phyloP scores from a whole-genome alignment of 2,113 vertebrate species.

The Sisor rabdophorus region DNA sequence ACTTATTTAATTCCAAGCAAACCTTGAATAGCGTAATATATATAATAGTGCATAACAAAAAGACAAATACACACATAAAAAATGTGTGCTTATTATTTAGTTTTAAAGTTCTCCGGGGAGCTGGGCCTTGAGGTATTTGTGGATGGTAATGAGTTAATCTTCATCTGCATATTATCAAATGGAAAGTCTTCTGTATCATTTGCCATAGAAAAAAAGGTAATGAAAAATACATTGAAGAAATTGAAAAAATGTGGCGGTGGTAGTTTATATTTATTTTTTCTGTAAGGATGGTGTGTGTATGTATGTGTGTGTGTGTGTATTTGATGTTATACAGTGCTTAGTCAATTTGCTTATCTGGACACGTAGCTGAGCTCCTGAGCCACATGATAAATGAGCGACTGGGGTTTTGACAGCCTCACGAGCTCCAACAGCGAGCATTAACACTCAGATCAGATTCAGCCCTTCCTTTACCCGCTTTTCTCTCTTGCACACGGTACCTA shows the following conservation, averaged over 20 bases:
- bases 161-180: neutral
- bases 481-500: neutral
- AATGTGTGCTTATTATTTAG: neutral
- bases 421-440: conserved; percentile 24
- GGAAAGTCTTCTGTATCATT: neutral
- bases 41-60: neutral
- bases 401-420: conserved; percentile 11
- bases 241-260: neutral
- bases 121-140: neutral
- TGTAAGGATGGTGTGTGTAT: neutral
- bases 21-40: neutral
- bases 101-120: neutral
- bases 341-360: conserved; percentile 8
- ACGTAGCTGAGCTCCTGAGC: conserved; percentile 23
- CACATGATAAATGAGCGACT: conserved; percentile 34
- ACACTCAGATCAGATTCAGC: conserved; percentile 17
- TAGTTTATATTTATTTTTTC: neutral
- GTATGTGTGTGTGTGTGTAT: neutral
- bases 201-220: neutral
- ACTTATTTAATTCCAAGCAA: neutral
- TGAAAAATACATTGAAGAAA: conserved; percentile 6
- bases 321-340: neutral
- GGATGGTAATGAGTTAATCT: neutral
- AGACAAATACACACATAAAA: neutral
- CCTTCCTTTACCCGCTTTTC: neutral